These are phyloP conservation scores for Tryphoninae sp. DNA, from an alignment of 2,888 invertebrate species.

Conservation along the genomic window DNA sequence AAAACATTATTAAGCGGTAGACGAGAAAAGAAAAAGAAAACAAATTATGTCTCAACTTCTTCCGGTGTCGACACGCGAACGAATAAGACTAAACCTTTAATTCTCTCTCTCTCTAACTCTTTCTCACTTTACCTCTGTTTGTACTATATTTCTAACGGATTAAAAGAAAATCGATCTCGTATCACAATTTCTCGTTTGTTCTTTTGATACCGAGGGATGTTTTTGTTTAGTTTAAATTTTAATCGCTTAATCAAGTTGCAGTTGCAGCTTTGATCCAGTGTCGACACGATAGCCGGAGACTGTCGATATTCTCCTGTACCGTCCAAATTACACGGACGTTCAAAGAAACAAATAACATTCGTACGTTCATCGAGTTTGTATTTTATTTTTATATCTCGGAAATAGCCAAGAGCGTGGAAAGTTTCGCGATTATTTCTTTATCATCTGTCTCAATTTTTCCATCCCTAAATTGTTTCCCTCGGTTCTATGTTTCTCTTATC, in stretches of 20 bases:
- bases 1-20: constrained; percentile 34
- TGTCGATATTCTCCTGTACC: constrained; percentile 7
- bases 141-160: constrained; percentile 27
- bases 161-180: constrained; percentile 31
- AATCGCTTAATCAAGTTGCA: constrained; percentile 16
- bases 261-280: constrained; percentile 17
- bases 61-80: constrained; percentile 56
- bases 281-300: constrained; percentile 28
- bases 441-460: constrained; percentile 10
- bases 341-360: background rate
- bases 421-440: constrained; percentile 34
- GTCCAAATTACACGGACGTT: constrained; percentile 27
- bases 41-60: constrained; percentile 54
- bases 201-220: background rate
- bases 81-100: constrained; percentile 44
- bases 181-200: constrained; percentile 40
- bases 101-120: constrained; percentile 17
- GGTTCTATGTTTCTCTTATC: constrained; percentile 33
- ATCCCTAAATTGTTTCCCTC: constrained; percentile 23
- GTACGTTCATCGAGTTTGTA: background rate
- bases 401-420: constrained; percentile 38
- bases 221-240: constrained; percentile 3
- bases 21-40: constrained; percentile 14
- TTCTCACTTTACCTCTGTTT: constrained; percentile 28
- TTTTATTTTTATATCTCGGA: constrained; percentile 13